phyloP scores from a whole-genome alignment of 2,113 vertebrate species.

The Pluvianellus socialis region DNA sequence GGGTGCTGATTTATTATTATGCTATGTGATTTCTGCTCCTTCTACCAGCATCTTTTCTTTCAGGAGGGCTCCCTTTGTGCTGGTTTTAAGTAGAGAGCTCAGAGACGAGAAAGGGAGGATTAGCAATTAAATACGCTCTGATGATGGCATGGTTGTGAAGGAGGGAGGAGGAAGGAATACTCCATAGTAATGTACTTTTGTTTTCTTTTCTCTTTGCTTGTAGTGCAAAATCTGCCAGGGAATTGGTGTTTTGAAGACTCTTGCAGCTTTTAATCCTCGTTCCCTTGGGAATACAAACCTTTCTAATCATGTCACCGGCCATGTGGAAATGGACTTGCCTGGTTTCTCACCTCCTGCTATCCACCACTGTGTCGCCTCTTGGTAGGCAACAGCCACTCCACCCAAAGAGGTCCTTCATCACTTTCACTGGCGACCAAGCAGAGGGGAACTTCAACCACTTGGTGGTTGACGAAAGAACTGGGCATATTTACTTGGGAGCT shows the following conservation, averaged over 20 bases:
- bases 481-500: conserved; percentile 93
- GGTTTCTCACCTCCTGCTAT: conserved; percentile 84
- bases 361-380: conserved; percentile 77
- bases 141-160: conserved; percentile 49
- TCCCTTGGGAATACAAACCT: conserved; percentile 66
- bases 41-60: conserved; percentile 25
- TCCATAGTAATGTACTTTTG: conserved; percentile 43
- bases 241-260: conserved; percentile 73
- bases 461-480: conserved; percentile 92
- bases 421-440: conserved; percentile 82
- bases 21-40: conserved; percentile 20
- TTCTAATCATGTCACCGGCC: conserved; percentile 67
- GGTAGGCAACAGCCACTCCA: conserved; percentile 75
- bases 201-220: conserved; percentile 33
- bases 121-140: conserved; percentile 58
- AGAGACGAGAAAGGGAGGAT: conserved; percentile 51
- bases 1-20: conserved; percentile 7
- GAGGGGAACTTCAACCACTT: conserved; percentile 95
- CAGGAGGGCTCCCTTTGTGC: conserved; percentile 43
- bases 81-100: conserved; percentile 32
- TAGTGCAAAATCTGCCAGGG: conserved; percentile 60
- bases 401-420: conserved; percentile 82
- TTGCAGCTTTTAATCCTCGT: conserved; percentile 55
- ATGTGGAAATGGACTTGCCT: conserved; percentile 86
- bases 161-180: conserved; percentile 46